Percentiles rank a stretch among this genome's conserved stretches.
Evolutionary conservation across 2,113 vertebrate genomes (phyloP).

Genomic region (Malurus melanocephalus): DNA sequence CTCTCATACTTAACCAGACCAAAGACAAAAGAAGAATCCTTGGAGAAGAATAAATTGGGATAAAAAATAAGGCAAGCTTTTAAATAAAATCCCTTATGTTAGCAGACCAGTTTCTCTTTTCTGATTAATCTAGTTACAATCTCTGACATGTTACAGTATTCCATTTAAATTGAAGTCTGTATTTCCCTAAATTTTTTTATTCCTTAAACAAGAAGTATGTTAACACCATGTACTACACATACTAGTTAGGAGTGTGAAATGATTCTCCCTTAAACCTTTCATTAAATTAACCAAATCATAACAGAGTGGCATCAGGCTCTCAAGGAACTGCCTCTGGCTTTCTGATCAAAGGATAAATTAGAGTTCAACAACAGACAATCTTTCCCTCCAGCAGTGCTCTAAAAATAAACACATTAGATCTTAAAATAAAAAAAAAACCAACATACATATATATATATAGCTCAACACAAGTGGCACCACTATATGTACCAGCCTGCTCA

Average conservation of each 20-base stretch:
- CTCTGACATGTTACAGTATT: not conserved
- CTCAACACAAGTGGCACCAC: not conserved
- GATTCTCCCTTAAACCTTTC: not conserved
- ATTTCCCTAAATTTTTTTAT: not conserved
- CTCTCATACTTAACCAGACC: not conserved
- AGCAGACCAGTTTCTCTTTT: constrained; percentile 7
- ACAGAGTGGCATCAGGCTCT: constrained; percentile 4
- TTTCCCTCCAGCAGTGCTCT: not conserved
- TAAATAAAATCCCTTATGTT: not conserved
- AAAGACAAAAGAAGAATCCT: not conserved
- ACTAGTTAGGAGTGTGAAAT: not conserved
- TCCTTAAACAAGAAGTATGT: not conserved
- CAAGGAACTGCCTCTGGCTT: constrained; percentile 48
- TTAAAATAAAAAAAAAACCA: not conserved
- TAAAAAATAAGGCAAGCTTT: not conserved
- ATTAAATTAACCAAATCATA: constrained; percentile 22
- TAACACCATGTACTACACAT: not conserved
- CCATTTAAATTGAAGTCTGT: not conserved
- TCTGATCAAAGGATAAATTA: constrained; percentile 21
- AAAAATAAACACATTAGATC: constrained; percentile 10
- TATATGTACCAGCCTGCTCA: not conserved
- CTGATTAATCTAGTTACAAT: not conserved
- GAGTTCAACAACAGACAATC: constrained; percentile 4
- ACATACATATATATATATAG: not conserved
- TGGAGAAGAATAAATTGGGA: constrained; percentile 3